Conservation (phyloP, 92 coral and sea anemone species). For the Porites lobata region DNA sequence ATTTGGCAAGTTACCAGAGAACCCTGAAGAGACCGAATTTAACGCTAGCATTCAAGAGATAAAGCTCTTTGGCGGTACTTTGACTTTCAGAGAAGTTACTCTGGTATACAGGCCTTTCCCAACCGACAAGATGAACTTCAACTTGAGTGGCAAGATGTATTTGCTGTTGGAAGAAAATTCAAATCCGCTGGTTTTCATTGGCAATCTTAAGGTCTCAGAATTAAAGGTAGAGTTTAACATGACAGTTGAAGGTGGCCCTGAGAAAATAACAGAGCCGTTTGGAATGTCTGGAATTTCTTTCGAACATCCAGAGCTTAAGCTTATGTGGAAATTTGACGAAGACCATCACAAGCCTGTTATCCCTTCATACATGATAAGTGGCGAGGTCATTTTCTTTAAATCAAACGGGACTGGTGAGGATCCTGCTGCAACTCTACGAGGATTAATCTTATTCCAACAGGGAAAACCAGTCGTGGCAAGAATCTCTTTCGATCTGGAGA, state of each 20-base stretch:
- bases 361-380: not conserved
- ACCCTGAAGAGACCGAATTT: not conserved
- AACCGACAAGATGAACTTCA: not conserved
- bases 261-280: not conserved
- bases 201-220: slow-evolving; percentile 8
- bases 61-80: slow-evolving; percentile 19
- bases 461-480: slow-evolving; percentile 23
- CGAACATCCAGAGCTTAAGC: slow-evolving; percentile 10
- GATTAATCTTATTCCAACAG: slow-evolving; percentile 4
- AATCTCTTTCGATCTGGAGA: not conserved
- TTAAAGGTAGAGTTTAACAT: slow-evolving; percentile 13
- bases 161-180: slow-evolving; percentile 6
- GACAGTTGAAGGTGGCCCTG: not conserved
- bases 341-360: not conserved
- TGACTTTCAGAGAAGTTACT: slow-evolving; percentile 2
- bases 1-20: slow-evolving; percentile 3
- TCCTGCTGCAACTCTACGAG: slow-evolving; percentile 5
- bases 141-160: slow-evolving; percentile 8
- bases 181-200: not conserved
- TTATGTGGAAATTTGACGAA: slow-evolving; percentile 16
- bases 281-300: slow-evolving; percentile 38
- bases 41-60: slow-evolving; percentile 13
- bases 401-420: not conserved
- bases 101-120: slow-evolving; percentile 3
- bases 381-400: slow-evolving; percentile 3